These are phyloP conservation scores for Leguminivora glycinivorella DNA, from an alignment of 1,140 invertebrate genomes.

Conservation along the genomic window DNA sequence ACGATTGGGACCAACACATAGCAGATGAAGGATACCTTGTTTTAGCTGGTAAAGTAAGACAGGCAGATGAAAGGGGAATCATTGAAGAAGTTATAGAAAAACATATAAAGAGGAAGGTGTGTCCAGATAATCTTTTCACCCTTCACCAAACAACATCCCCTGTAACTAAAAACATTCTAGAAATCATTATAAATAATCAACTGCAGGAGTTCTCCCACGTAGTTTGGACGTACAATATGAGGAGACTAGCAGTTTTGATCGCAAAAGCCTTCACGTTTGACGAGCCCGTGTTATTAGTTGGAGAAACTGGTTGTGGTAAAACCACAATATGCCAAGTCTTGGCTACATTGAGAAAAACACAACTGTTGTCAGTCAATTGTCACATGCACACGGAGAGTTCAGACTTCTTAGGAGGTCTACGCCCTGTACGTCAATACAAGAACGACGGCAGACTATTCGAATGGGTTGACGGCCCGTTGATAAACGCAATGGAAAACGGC, in stretches of 20 bases:
- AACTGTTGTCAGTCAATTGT: conserved; percentile 94
- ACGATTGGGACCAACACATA: conserved; percentile 98
- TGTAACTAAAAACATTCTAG: conserved; percentile 87
- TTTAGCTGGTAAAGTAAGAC: conserved; percentile 95
- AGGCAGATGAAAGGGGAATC: conserved; percentile 86
- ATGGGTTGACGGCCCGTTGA: conserved; percentile 98
- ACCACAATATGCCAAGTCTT: conserved; percentile 97
- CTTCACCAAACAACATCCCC: conserved; percentile 86
- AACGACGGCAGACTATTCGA: conserved; percentile 90
- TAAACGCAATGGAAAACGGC: conserved; percentile 93
- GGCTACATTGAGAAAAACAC: conserved; percentile 82
- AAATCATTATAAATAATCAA: conserved; percentile 81
- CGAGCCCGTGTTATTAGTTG: conserved; percentile 97
- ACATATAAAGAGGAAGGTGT: conserved; percentile 89
- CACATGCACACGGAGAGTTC: conserved; percentile 99
- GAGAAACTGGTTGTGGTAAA: conserved; percentile 99
- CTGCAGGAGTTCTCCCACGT: conserved; percentile 86
- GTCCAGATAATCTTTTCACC: conserved; percentile 88
- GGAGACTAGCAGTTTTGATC: conserved; percentile 94
- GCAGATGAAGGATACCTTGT: conserved; percentile 98
- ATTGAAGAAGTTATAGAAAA: conserved; percentile 91
- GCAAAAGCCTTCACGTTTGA: conserved; percentile 93
- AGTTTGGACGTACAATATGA: conserved; percentile 96
- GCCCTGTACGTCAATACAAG: conserved; percentile 89
- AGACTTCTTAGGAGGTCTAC: conserved; percentile 97